These are phyloP conservation scores for Dallia pectoralis DNA, from an alignment of 2,797 vertebrate species.

Conservation along the genomic window DNA sequence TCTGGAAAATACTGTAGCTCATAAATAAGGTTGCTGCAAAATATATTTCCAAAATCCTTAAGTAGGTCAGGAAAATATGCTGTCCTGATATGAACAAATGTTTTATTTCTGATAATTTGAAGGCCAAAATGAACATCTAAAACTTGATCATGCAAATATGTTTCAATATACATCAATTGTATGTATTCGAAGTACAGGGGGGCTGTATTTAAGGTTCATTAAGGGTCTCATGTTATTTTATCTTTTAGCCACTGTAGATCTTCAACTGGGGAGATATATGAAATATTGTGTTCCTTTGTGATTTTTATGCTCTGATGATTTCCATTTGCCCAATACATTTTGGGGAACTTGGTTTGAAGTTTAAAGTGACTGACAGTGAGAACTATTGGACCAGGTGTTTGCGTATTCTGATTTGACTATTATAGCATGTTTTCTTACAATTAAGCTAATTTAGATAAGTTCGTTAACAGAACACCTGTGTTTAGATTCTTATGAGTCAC, in stretches of 20 bases:
- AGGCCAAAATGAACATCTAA: neutral
- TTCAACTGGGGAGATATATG: neutral
- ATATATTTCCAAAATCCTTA: too few relatives aligned
- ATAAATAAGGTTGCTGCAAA: neutral
- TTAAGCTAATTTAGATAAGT: too few relatives aligned
- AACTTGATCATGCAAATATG: neutral
- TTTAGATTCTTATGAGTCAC: too few relatives aligned
- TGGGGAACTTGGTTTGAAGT: neutral
- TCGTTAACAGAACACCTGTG: too few relatives aligned
- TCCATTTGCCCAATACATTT: slow-evolving; percentile 6
- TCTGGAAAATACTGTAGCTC: neutral
- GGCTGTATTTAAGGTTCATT: neutral
- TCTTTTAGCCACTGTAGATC: neutral
- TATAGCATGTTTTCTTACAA: too few relatives aligned
- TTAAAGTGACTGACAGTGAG: neutral
- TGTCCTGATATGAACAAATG: neutral
- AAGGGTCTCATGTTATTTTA: neutral
- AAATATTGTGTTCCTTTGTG: neutral
- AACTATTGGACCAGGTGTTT: neutral
- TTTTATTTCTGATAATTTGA: neutral
- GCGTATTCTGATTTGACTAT: too few relatives aligned
- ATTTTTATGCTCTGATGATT: neutral
- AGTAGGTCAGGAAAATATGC: neutral
- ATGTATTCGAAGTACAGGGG: neutral
- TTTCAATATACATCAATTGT: neutral